phyloP scores from a whole-genome alignment of 2,888 invertebrate species.

The Muscina levida region DNA sequence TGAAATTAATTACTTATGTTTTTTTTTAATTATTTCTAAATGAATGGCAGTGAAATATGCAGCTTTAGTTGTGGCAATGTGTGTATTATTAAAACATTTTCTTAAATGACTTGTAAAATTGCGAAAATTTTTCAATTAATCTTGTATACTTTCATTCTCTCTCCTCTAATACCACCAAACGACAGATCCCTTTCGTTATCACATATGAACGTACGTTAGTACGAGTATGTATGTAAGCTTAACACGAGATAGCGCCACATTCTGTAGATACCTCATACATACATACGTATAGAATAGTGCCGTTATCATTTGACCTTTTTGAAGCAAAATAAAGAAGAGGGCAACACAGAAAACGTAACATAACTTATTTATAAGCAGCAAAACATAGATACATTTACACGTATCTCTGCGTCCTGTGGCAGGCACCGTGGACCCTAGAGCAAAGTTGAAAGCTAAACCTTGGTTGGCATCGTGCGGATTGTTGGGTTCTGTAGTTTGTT shows the following conservation, averaged over 20 bases:
- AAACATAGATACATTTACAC: constrained; percentile 11
- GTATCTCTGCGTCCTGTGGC: too few species aligned
- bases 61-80: background rate
- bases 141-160: constrained; percentile 37
- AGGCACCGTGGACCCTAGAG: background rate
- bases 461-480: too few species aligned
- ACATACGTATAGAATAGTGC: constrained; percentile 32
- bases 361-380: constrained; percentile 7
- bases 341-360: background rate
- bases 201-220: background rate
- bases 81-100: constrained; percentile 19
- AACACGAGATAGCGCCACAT: background rate
- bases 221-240: background rate
- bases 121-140: constrained; percentile 58
- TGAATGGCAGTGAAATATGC: constrained; percentile 19
- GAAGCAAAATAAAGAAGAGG: background rate
- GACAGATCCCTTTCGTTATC: background rate
- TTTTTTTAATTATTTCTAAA: constrained; percentile 28
- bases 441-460: background rate
- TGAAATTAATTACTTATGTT: constrained; percentile 31
- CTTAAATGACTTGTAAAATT: constrained; percentile 54
- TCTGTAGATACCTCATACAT: background rate
- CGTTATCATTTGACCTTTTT: constrained; percentile 61
- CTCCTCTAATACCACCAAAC: background rate
- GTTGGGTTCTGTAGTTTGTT: background rate